Evolutionary conservation across 2,113 vertebrate genomes (phyloP).

Genomic region (Tauraco erythrolophus): DNA sequence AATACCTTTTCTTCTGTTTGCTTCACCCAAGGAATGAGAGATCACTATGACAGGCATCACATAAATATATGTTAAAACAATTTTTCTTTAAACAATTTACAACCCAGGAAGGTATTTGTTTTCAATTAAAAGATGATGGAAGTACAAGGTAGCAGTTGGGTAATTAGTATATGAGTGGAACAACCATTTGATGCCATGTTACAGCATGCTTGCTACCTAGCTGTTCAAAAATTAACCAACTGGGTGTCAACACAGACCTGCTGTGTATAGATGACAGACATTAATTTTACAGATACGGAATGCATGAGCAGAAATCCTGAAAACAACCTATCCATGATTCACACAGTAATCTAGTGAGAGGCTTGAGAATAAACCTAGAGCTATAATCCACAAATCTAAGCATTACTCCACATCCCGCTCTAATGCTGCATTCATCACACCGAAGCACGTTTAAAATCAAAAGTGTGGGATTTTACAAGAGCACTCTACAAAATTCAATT

Average conservation of each 20-base stretch:
- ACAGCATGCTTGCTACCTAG: not conserved
- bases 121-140: not conserved
- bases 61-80: not conserved
- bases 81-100: not conserved
- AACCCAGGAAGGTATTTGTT: not conserved
- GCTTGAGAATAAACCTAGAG: not conserved
- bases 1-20: not conserved
- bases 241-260: not conserved
- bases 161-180: not conserved
- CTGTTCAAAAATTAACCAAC: not conserved
- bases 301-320: not conserved
- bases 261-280: not conserved
- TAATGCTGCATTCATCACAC: not conserved
- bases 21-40: not conserved
- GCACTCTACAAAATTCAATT: not conserved
- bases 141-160: not conserved
- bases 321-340: not conserved
- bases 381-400: not conserved
- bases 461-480: slow-evolving; percentile 2
- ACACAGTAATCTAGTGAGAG: not conserved
- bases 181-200: not conserved
- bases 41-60: not conserved
- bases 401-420: not conserved
- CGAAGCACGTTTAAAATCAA: not conserved
- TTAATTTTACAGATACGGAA: not conserved